Evolutionary conservation across 2,113 vertebrate species (phyloP), one percentile per base, ranked within the genome.

Genomic region (human (Homo sapiens)): DNA sequence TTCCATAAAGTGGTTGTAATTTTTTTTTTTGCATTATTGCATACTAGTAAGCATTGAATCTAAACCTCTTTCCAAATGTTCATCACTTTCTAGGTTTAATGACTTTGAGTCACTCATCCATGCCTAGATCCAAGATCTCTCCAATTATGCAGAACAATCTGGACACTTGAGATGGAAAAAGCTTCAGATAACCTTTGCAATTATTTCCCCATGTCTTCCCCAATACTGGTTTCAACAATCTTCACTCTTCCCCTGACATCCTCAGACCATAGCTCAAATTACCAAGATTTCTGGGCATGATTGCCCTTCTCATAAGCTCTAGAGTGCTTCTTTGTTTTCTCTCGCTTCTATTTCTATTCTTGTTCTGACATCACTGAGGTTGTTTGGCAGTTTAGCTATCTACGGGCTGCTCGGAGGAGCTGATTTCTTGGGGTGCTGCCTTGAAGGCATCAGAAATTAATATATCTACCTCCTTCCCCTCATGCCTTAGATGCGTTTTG

Each of bases 1-100:
- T 89, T 84, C 52, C 14, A 17, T 57, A 30, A 59, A 88, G 55
- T 95, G 22, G 6, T 52, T 81, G 5, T 90, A 52, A 75, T n/a
- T 81, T 90, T 93, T 17, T 93, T 17, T 48, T 81, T 95, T 93
- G 45, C 48, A 48, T 86, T 93, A 76, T 66, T 86, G 35, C n/a
- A 4, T 48, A 23, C 55, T 86, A 81, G 86, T n/a, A 80, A 40
- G 16, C 30, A 57, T 66, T 75, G 80, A 92, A 16, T 52, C 55
- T 86, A 57, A 52, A 14, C 23, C 30, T 85, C 45, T 57, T 75
- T 93, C 66, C 73, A 95, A 85, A 73, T 73, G 32, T 81, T 66
- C 45, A 48, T 23, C 2, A 48, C 45, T 93, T 95, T 73, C 79
- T 52, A 52, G 27, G 86, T 90, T 93, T 90, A 85, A 93, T 59